Evolutionary conservation across 2,113 vertebrate genomes (phyloP).

Genomic region (Todiramphus chloris): DNA sequence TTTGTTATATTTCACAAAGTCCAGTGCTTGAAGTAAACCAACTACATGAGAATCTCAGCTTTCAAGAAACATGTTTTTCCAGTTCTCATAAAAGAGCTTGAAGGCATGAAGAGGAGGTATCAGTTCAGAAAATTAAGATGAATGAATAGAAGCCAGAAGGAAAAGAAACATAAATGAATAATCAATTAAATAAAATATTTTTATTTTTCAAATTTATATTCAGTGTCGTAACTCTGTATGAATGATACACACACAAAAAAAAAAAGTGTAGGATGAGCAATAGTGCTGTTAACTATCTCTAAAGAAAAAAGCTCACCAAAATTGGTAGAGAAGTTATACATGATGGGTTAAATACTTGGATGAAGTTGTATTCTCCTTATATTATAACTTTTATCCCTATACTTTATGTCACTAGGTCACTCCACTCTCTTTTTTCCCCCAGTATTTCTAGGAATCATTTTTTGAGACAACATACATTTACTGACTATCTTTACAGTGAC

Average conservation of each 20-base stretch:
- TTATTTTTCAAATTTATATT: background rate
- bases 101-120: background rate
- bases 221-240: background rate
- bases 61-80: background rate
- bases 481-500: background rate
- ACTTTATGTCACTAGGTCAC: background rate
- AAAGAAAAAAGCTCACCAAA: background rate
- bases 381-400: background rate
- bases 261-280: background rate
- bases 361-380: fast-evolving
- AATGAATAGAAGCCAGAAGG: background rate
- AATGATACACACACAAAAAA: background rate
- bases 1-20: background rate
- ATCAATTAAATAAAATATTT: background rate
- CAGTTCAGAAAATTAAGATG: background rate
- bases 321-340: background rate
- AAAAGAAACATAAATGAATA: background rate
- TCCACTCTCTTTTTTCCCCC: background rate
- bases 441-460: background rate
- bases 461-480: background rate
- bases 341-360: background rate
- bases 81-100: background rate
- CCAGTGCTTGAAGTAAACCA: background rate
- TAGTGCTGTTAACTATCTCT: background rate
- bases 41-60: background rate